phyloP scores from a whole-genome alignment of 2,888 invertebrate species.

The Alloscopus bannaensis region DNA sequence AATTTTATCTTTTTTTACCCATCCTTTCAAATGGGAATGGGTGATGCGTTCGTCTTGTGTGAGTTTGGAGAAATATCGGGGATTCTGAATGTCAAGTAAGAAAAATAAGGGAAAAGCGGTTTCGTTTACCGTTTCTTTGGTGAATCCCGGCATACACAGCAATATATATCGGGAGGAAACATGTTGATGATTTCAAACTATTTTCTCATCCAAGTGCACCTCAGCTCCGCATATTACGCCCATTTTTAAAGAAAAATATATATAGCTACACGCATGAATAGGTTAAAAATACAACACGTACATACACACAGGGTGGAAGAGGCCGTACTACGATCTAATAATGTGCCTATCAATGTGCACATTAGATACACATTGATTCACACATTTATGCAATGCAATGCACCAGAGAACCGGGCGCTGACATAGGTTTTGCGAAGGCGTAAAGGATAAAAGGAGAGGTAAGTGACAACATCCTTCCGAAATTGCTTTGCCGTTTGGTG shows the following conservation, averaged over 20 bases:
- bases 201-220: no score
- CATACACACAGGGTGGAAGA: no score
- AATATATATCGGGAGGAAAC: neutral
- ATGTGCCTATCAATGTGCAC: conserved; percentile 33
- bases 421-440: neutral
- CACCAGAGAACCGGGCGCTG: neutral
- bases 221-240: no score
- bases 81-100: conserved; percentile 44
- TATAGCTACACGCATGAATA: no score
- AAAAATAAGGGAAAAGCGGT: conserved; percentile 20
- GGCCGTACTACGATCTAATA: conserved; percentile 17
- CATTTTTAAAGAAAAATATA: no score
- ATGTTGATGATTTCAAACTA: conserved; percentile 16
- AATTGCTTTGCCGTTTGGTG: conserved; percentile 44
- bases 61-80: conserved; percentile 29
- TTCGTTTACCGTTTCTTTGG: conserved; percentile 4
- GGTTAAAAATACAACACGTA: no score
- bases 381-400: conserved; percentile 20
- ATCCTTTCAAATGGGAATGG: no score
- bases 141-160: neutral
- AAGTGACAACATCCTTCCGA: conserved; percentile 54
- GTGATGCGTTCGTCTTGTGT: no score
- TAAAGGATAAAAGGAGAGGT: neutral
- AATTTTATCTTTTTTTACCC: no score
- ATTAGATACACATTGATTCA: conserved; percentile 44